Base-by-base conservation (phyloP, 2,113 vertebrate species). In the Melospiza melodia region DNA sequence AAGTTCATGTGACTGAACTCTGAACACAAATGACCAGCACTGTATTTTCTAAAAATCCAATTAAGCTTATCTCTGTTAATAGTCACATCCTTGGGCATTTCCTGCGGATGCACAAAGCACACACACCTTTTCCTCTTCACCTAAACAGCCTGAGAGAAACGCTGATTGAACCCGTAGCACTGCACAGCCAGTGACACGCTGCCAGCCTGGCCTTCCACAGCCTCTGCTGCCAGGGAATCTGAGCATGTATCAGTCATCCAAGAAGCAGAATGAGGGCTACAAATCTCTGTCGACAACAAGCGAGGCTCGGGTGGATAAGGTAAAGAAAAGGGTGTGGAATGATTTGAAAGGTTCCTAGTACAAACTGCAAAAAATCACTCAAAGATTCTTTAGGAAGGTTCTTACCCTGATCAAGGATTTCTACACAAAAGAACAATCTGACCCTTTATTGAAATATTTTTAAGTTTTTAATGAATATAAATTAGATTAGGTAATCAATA, bases 401-500 rank as follows among this genome's bases (percentile, higher is more conserved):
- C 37, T 54, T 89, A 52, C 9, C 37, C 39, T 1, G 1, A 24
- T 51, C 87, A 68, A 94, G 71, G 39, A 82, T 87, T 84, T 89
- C 65, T 55, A 77, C 57, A 72, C 52, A 89, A 72, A 82, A 79
- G 67, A 97, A 85, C 76, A 81, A 78, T 66, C 57, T 80, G 31
- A 88, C 28, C 48, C 61, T 91, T 92, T 78, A 83, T 93, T 78
- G 73, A 86, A 94, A 94, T 88, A 93, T 78, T 87, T 73, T 33
- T 90, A 92, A 94, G 54, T 43, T 48, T 94, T 84, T 83, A 96
- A 78, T 75, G 74, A 89, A 92, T 66, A 73, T 78, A 95, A 96
- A 96, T 91, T 77, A 94, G 52, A 91, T 94, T 86, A 95, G 31
- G 24, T 37, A 90, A 93, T 85, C 89, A 95, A 92, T 94, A 95